Percentiles rank a stretch among this genome's conserved stretches.
Conservation (phyloP, 1,140 invertebrate species). For the Acromyrmex heyeri region DNA sequence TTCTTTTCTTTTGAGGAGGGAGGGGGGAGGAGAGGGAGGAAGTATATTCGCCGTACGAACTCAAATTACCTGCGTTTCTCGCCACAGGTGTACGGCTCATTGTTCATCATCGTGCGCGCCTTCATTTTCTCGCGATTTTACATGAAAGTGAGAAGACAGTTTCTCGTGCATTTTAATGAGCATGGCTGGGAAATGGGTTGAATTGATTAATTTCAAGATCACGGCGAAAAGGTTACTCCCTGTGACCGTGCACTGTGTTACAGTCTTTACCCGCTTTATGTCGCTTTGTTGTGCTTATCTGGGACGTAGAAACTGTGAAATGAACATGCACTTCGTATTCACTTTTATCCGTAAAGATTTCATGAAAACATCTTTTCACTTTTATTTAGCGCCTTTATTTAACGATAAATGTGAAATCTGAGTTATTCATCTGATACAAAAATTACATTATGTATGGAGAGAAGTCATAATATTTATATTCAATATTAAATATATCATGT, state of each 20-base stretch:
- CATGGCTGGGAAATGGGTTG: constrained; percentile 76
- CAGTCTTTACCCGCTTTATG: constrained; percentile 39
- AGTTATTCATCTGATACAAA: not conserved
- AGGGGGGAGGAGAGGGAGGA: not conserved
- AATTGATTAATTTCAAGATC: constrained; percentile 81
- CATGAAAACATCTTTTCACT: not conserved
- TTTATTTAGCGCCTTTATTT: not conserved
- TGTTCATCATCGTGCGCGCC: constrained; percentile 26
- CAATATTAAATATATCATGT: not conserved
- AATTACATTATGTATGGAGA: not conserved
- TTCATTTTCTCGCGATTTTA: constrained; percentile 68
- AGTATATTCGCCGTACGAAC: not conserved
- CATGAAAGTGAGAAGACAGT: constrained; percentile 74
- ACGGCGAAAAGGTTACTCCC: constrained; percentile 72
- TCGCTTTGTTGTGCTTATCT: constrained; percentile 9
- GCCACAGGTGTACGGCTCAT: constrained; percentile 16
- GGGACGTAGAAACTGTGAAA: constrained; percentile 40
- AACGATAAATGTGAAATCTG: not conserved
- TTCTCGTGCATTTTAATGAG: constrained; percentile 57
- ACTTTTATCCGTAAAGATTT: constrained; percentile 20
- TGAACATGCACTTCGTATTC: not conserved
- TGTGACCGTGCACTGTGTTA: constrained; percentile 27
- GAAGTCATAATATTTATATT: not conserved
- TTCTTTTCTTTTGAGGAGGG: constrained; percentile 5
- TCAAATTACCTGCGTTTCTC: constrained; percentile 21